Evolutionary conservation across 1,140 invertebrate genomes (phyloP).

Genomic region (Bicyclus anynana): DNA sequence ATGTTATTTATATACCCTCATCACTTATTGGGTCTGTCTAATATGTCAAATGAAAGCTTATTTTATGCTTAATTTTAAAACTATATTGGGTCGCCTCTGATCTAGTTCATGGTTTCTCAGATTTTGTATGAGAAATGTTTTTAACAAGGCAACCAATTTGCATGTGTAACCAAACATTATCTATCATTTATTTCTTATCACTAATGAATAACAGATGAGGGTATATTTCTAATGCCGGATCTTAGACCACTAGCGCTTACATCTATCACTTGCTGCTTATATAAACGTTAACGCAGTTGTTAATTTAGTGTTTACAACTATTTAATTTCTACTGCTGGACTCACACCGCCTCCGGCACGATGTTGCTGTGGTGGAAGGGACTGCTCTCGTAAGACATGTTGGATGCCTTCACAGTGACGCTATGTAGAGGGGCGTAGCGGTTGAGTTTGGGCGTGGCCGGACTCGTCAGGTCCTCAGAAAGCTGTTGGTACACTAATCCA

Average conservation of each 20-base stretch:
- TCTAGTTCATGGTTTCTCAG: too few relatives aligned
- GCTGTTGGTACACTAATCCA: conserved; percentile 78
- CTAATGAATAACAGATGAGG: too few relatives aligned
- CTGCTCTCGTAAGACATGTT: conserved; percentile 79
- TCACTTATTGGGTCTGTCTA: too few relatives aligned
- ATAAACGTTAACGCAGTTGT: conserved; percentile 66
- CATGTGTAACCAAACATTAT: too few relatives aligned
- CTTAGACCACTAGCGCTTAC: conserved; percentile 73
- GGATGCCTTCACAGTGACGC: conserved; percentile 76
- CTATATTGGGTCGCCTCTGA: too few relatives aligned
- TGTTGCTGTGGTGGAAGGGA: conserved; percentile 81
- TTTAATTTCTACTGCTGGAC: conserved; percentile 37
- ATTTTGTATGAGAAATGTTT: too few relatives aligned
- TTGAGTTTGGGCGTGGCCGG: conserved; percentile 78
- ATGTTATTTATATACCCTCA: too few relatives aligned
- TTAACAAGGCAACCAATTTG: too few relatives aligned
- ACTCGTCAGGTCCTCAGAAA: conserved; percentile 78
- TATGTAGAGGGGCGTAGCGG: conserved; percentile 75
- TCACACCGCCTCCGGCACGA: conserved; percentile 81
- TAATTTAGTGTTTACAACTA: conserved; percentile 53
- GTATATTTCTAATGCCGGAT: too few relatives aligned
- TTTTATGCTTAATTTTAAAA: too few relatives aligned
- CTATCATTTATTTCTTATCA: too few relatives aligned
- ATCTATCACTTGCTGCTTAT: conserved; percentile 72
- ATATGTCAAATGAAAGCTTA: too few relatives aligned